A percentile compares a stretch with the other conserved stretches of the same genome.
These are phyloP conservation scores for Apteryx mantelli DNA, from an alignment of 2,113 vertebrate species.

Conservation along the genomic window DNA sequence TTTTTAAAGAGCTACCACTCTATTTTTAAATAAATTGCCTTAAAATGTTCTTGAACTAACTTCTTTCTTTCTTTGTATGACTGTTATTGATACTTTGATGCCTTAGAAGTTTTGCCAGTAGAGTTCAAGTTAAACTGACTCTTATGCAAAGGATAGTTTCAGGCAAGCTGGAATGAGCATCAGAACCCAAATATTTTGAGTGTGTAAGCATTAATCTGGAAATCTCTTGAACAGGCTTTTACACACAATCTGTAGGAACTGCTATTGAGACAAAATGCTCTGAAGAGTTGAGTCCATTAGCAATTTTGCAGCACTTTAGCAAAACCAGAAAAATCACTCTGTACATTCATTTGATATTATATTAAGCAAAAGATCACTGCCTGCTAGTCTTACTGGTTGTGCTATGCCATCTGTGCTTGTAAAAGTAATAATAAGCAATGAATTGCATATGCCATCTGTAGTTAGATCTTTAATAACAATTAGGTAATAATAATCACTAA, in stretches of 20 bases:
- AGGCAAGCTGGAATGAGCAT: conserved; percentile 10
- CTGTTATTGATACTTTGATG: conserved; percentile 1
- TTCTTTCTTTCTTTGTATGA: neutral
- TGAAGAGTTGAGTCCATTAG: neutral
- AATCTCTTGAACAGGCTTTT: neutral
- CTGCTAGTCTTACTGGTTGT: conserved; percentile 65
- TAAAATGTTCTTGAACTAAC: neutral
- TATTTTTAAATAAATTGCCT: neutral
- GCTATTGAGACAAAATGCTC: neutral
- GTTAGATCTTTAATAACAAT: conserved; percentile 71
- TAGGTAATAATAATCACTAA: conserved; percentile 73
- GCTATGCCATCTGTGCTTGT: conserved; percentile 76
- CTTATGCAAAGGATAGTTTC: conserved; percentile 29
- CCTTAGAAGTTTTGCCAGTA: conserved; percentile 51
- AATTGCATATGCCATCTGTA: conserved; percentile 74
- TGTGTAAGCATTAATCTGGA: neutral
- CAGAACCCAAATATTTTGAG: conserved; percentile 22
- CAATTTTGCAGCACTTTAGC: conserved; percentile 30
- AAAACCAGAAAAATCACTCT: conserved; percentile 49
- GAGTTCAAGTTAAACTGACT: conserved; percentile 39
- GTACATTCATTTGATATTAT: conserved; percentile 50
- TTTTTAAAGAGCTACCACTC: neutral
- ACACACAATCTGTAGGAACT: neutral
- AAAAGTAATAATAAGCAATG: conserved; percentile 76
- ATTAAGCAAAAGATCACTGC: conserved; percentile 67